Evolutionary conservation across 2,113 vertebrate species (phyloP).

Genomic region (Amazona guildingii): DNA sequence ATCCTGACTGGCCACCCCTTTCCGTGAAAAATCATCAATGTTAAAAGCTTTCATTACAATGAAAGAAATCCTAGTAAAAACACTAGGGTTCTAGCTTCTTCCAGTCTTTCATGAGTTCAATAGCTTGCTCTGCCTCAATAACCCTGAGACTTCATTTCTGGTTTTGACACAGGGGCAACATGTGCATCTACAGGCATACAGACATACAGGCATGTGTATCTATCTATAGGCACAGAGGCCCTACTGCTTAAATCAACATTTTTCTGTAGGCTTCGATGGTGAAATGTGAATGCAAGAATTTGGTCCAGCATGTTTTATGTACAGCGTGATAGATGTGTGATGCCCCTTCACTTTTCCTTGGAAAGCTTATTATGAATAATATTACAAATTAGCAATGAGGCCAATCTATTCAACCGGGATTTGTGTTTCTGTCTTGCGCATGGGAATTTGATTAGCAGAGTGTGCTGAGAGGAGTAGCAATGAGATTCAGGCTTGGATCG

Average conservation of each 20-base stretch:
- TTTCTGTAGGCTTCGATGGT: background rate
- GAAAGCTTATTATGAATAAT: conserved; percentile 11
- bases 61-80: conserved; percentile 56
- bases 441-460: conserved; percentile 32
- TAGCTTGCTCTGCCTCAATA: background rate
- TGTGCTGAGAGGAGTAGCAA: conserved; percentile 18
- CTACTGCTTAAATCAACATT: conserved; percentile 19
- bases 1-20: background rate
- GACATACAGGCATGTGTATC: too few relatives aligned
- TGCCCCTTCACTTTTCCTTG: conserved; percentile 13
- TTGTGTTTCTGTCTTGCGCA: background rate
- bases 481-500: conserved; percentile 23
- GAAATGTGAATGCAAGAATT: background rate
- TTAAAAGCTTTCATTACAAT: background rate
- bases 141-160: conserved; percentile 25
- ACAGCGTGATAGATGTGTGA: background rate
- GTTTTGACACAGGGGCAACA: background rate
- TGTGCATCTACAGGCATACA: background rate
- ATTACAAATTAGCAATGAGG: conserved; percentile 19
- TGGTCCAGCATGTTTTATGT: background rate
- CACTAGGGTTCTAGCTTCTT: conserved; percentile 23
- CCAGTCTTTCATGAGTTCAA: conserved; percentile 32
- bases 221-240: background rate
- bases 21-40: conserved; percentile 3
- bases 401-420: background rate